Base-by-base conservation (phyloP, 2,113 vertebrate genomes). In the Lamprotornis superbus region DNA sequence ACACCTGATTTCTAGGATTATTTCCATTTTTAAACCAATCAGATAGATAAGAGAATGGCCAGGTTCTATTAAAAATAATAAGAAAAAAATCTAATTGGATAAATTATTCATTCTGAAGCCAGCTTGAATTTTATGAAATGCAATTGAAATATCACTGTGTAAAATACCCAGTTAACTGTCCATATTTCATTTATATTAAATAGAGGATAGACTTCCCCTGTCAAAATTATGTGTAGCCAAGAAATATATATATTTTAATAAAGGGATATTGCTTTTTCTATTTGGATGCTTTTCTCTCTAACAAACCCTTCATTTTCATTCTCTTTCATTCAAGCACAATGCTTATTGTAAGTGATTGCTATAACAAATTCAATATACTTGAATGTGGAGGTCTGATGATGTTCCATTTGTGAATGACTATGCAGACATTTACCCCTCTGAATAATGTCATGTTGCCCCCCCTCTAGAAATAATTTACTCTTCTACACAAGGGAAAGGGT, bases 31-130 rank as follows among this genome's bases (percentile, higher is more conserved):
- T 83, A 81, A 96, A 86, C 52, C 31, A 57, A 25, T 23, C 40
- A 82, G 23, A 74, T 14, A 80, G 75, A 83, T 88, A 50, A 92
- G n/a, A 78, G 60, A 76, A 71, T 22, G 61, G 52, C 18, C 31
- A 70, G 30, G 10, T 82, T 89, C 64, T 64, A 78, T 71, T 92
- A 84, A 90, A 90, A 92, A 83, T 39, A 7, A 7, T 24, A 39
- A 50, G 23, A n/a, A 59, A 33, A 49, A 67, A 55, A 5, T 86
- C 33, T 94, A 90, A 91, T 93, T 95, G 63, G 59, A 70, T 88
- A 92, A 91, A 94, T 95, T 90, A 88, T 90, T 95, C 52, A 86
- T 94, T 89, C 33, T 1, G 24, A 94, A 93, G 68, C 49, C 92
- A 78, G 68, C 23, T 85, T 42, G 60, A 75, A 23, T 83, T 94